Evolutionary conservation across 1,140 invertebrate species (phyloP), one percentile per base, ranked within the genome.

Genomic region (Drosophila kikkawai): DNA sequence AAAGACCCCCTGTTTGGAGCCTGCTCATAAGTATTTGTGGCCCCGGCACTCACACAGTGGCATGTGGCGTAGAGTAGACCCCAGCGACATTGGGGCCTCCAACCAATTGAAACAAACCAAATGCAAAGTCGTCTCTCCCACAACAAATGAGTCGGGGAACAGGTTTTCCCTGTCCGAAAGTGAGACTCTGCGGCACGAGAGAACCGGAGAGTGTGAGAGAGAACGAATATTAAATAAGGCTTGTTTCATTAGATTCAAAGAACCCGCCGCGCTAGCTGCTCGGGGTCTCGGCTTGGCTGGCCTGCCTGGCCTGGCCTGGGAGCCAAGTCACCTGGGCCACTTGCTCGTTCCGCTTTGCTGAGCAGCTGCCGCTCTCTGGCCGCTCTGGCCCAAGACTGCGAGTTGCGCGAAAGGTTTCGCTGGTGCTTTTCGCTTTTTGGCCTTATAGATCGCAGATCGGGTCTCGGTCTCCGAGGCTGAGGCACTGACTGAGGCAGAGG

Each of bases 31-130:
- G 76, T 78, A 65, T 78, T 60, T 75, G 77, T 81, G 73, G 68
- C 80, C 61, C 80, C 61, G 55, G 61, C 61, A 78, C 53, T 32
- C 83, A 82, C 76, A 66, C 63, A 70, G 39, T 56, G 53, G 58
- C 45, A 73, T 17, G 44, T 19, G 64, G 44, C 22, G 57, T 19
- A 13, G 41, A 61, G 50, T 11, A 53, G 39, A 58, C 32, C 53
- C 45, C 68, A 71, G 51, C 48, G 59, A 65, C 69, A 71, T 79
- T 80, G 78, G 75, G 57, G 83, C 44, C 81, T 81, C 79, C 81
- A 88, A 56, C 85, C 85, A 88, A 88, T 88, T 90, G 85, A 88
- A 88, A 90, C 85, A 86, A 82, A 85, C 79, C 86, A 90, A 88
- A 88, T 88, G 85, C 85, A 90, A 90, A 90, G 78, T 67, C 64